Conservation (phyloP, 1,140 invertebrate genomes). For the Tenebrio molitor region DNA sequence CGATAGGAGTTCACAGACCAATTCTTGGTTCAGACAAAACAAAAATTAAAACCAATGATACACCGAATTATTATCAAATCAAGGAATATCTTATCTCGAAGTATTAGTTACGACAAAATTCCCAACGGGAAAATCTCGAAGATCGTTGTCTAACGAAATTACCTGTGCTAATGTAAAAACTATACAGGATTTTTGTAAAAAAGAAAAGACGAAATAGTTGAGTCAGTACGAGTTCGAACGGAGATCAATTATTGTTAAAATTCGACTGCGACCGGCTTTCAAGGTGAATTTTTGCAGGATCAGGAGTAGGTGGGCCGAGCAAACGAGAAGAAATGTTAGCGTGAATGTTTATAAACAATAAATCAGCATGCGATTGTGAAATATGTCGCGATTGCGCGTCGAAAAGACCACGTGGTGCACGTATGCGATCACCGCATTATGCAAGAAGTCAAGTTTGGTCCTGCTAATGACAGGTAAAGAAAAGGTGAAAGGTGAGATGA, state of each 20-base stretch:
- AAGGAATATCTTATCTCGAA: slow-evolving; percentile 15
- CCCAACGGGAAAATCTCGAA: too few relatives aligned
- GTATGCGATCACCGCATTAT: slow-evolving; percentile 50
- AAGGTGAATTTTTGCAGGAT: not conserved
- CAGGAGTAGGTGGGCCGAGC: not conserved
- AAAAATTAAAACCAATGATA: slow-evolving; percentile 31
- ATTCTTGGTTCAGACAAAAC: slow-evolving; percentile 18
- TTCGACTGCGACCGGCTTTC: not conserved
- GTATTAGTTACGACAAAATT: too few relatives aligned
- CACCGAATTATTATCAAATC: slow-evolving; percentile 17
- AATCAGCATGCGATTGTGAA: slow-evolving; percentile 44
- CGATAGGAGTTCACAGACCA: slow-evolving; percentile 15
- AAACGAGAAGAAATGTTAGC: slow-evolving; percentile 24
- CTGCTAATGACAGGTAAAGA: slow-evolving; percentile 32
- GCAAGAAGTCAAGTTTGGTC: slow-evolving; percentile 42
- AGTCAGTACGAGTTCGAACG: not conserved
- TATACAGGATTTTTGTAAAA: slow-evolving; percentile 25
- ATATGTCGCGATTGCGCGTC: slow-evolving; percentile 42
- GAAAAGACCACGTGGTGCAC: slow-evolving; percentile 43
- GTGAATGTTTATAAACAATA: slow-evolving; percentile 50
- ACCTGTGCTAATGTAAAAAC: slow-evolving; percentile 19
- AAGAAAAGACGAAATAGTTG: not conserved
- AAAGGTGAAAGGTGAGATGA: slow-evolving; percentile 54
- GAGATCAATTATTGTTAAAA: not conserved
- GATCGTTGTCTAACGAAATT: too few relatives aligned